phyloP scores from a whole-genome alignment of 2,888 invertebrate genomes.

The Tachina lurida region DNA sequence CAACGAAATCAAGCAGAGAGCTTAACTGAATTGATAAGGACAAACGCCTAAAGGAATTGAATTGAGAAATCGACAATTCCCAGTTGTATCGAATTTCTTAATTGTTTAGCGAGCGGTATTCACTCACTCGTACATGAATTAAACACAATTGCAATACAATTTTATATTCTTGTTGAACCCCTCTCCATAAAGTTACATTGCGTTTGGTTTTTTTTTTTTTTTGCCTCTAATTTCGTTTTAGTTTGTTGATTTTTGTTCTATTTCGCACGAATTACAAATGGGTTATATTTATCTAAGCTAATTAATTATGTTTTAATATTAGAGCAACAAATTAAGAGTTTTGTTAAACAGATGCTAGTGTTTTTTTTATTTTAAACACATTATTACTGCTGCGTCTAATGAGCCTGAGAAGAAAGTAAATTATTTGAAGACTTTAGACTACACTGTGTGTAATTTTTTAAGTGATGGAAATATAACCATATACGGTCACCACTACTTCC shows the following conservation, averaged over 20 bases:
- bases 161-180: constrained; percentile 40
- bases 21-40: constrained; percentile 38
- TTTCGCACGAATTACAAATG: constrained; percentile 36
- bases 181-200: not conserved
- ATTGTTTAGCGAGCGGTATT: constrained; percentile 66
- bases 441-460: no score
- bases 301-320: constrained; percentile 60
- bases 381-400: no score
- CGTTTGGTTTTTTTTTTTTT: not conserved
- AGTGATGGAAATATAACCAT: no score
- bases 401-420: no score
- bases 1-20: constrained; percentile 47
- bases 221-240: constrained; percentile 1
- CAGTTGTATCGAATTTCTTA: constrained; percentile 77
- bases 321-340: constrained; percentile 44
- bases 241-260: constrained; percentile 21
- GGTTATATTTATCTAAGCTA: constrained; percentile 53
- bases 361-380: no score
- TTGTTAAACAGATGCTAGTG: not conserved
- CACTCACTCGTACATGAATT: constrained; percentile 18
- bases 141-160: constrained; percentile 36
- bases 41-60: constrained; percentile 71
- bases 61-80: constrained; percentile 73
- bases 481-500: no score
- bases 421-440: no score